phyloP scores from a whole-genome alignment of 2,888 invertebrate species.

The Troglohyphantes excavatus region DNA sequence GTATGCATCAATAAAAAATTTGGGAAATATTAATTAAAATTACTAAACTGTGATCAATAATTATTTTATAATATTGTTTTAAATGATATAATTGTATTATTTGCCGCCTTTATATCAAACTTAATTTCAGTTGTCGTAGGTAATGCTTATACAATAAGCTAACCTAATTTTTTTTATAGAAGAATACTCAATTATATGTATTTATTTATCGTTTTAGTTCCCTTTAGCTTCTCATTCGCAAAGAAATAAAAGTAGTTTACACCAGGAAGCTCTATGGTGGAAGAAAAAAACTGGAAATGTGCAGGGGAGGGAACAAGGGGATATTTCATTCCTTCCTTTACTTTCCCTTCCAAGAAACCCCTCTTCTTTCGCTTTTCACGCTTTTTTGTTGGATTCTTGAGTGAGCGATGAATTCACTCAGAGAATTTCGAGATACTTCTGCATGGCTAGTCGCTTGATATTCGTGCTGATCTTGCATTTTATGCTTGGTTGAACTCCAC shows the following conservation, averaged over 20 bases:
- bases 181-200: too few relatives aligned
- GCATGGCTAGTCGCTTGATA: slow-evolving; percentile 73
- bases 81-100: too few relatives aligned
- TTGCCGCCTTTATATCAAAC: too few relatives aligned
- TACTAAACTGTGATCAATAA: too few relatives aligned
- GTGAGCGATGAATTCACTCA: slow-evolving; percentile 73
- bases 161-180: too few relatives aligned
- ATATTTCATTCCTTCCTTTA: not conserved
- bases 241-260: slow-evolving; percentile 5
- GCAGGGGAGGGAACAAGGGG: slow-evolving; percentile 6
- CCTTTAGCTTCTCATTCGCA: slow-evolving; percentile 10
- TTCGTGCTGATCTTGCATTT: slow-evolving; percentile 78
- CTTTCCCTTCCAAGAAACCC: slow-evolving; percentile 28
- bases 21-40: too few relatives aligned
- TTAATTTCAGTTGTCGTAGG: too few relatives aligned
- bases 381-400: slow-evolving; percentile 67
- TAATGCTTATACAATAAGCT: too few relatives aligned
- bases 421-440: slow-evolving; percentile 73
- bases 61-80: too few relatives aligned
- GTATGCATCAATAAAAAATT: too few relatives aligned
- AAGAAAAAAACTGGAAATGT: slow-evolving; percentile 16
- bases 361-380: slow-evolving; percentile 32
- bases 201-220: not conserved
- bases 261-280: not conserved
- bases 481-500: slow-evolving; percentile 65